These are phyloP conservation scores for Pseudococcus longispinus DNA, from an alignment of 2,888 invertebrate species.

Conservation along the genomic window DNA sequence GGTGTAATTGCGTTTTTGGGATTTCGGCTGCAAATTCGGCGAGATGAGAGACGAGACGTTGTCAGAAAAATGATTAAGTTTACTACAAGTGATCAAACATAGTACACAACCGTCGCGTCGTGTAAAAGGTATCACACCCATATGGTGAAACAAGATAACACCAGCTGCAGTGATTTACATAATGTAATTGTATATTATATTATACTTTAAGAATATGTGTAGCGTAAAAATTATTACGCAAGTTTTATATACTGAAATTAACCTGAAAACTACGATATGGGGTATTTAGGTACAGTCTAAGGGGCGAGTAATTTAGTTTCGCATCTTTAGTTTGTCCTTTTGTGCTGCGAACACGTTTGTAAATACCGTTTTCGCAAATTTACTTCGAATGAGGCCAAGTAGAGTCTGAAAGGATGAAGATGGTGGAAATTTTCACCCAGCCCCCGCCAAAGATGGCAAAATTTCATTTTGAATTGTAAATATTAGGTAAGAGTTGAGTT, in stretches of 20 bases:
- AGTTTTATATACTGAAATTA: background rate
- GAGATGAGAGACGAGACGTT: background rate
- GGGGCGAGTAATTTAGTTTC: background rate
- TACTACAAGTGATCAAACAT: slow-evolving; percentile 24
- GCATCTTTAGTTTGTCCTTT: background rate
- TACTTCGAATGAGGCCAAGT: no score
- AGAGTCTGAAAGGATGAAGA: no score
- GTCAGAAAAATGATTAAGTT: slow-evolving; percentile 9
- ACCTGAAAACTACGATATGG: background rate
- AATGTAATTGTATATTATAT: slow-evolving; percentile 22
- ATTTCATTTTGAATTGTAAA: no score
- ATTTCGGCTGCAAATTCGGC: background rate
- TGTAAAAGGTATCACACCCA: slow-evolving; percentile 2
- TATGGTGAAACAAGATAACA: slow-evolving; percentile 19
- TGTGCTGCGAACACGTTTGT: background rate
- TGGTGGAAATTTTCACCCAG: no score
- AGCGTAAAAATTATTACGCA: background rate
- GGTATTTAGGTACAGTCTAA: background rate
- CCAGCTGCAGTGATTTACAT: slow-evolving; percentile 31
- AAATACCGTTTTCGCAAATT: no score
- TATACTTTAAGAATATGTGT: slow-evolving; percentile 16
- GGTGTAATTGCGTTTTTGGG: background rate
- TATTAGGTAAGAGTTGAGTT: no score
- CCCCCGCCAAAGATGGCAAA: no score
- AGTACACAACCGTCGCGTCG: background rate